Evolutionary conservation across 2,888 invertebrate genomes (phyloP).

Genomic region (Oxyscelio sp.): DNA sequence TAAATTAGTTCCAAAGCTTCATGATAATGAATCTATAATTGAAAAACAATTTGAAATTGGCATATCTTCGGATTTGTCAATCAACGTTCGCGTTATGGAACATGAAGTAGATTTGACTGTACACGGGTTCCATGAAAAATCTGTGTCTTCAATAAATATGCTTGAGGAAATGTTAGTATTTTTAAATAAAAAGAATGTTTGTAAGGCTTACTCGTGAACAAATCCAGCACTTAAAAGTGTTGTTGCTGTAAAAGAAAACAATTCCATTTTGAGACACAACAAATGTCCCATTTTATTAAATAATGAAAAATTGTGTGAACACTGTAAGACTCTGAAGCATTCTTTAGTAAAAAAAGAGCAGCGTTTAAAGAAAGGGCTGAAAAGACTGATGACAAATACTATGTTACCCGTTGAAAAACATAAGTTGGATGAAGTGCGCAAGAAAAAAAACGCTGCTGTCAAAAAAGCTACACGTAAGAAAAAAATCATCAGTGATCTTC

Average conservation of each 20-base stretch:
- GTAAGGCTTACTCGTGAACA: neutral
- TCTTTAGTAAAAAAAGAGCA: neutral
- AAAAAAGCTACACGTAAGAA: slow-evolving; percentile 10
- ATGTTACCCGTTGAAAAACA: too few relatives aligned
- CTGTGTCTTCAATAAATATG: neutral
- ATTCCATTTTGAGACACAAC: neutral
- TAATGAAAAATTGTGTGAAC: neutral
- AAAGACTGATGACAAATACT: too few relatives aligned
- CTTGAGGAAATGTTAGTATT: neutral
- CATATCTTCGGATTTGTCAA: slow-evolving; percentile 2
- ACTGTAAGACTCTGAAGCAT: neutral
- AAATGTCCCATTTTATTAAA: neutral
- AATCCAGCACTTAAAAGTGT: too few relatives aligned
- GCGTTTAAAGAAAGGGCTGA: neutral
- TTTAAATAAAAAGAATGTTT: neutral
- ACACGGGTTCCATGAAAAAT: neutral
- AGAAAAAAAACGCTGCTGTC: neutral
- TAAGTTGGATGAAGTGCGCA: neutral
- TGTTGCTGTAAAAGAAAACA: slow-evolving; percentile 6
- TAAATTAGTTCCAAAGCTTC: slow-evolving; percentile 15
- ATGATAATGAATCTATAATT: neutral
- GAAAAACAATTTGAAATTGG: slow-evolving; percentile 21
- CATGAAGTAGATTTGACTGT: neutral
- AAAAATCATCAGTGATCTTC: neutral
- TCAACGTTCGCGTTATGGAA: slow-evolving; percentile 6